Percentiles rank a stretch among this genome's conserved stretches.
phyloP scores from a whole-genome alignment of 2,797 vertebrate genomes.

The Poecilia wingei region DNA sequence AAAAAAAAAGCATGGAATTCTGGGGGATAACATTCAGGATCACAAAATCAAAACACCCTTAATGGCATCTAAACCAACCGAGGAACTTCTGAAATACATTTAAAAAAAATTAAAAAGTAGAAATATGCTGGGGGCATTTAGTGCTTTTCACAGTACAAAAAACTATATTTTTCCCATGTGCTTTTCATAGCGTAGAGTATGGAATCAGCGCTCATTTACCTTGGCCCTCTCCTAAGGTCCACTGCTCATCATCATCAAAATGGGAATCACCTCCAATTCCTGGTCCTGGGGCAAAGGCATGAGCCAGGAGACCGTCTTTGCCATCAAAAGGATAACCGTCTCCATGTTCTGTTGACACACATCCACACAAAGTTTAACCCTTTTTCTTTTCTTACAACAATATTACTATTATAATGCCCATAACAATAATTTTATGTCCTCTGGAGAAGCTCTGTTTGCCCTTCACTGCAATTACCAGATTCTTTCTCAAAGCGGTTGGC shows the following conservation, averaged over 20 bases:
- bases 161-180: neutral
- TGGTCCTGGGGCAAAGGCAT: conserved; percentile 94
- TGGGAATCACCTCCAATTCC: conserved; percentile 98
- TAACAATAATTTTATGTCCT: neutral
- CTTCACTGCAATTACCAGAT: conserved; percentile 27
- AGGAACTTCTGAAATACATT: neutral
- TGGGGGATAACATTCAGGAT: neutral
- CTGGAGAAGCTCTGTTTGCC: conserved; percentile 16
- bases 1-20: neutral
- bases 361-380: neutral
- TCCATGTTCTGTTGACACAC: conserved; percentile 87
- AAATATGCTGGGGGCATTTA: neutral
- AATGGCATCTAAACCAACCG: neutral
- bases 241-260: conserved; percentile 98
- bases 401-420: neutral
- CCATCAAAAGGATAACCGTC: conserved; percentile 98
- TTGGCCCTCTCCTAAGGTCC: conserved; percentile 97
- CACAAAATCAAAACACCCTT: too few relatives aligned
- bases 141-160: neutral
- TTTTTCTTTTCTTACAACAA: neutral
- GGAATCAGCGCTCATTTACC: conserved; percentile 73
- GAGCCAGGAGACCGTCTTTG: conserved; percentile 96
- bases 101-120: neutral
- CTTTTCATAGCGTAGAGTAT: neutral
- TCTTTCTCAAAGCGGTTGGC: conserved; percentile 24